Base-by-base conservation (phyloP, 2,888 invertebrate species). In the Heliothis peltigera region DNA sequence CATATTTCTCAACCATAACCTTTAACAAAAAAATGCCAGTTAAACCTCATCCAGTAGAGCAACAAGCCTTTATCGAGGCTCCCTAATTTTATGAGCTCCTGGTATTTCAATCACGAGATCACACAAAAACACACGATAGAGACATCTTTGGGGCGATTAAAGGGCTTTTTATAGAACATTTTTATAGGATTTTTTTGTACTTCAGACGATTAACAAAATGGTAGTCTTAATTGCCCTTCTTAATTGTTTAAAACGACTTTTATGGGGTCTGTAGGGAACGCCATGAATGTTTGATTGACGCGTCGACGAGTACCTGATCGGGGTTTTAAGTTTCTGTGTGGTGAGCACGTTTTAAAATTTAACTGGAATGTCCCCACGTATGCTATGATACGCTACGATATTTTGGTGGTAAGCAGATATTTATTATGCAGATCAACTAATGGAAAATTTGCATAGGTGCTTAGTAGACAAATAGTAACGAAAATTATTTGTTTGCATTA, bases 191-290 rank as follows among this genome's bases (percentile, higher is more conserved):
- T 89, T 90, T n/a, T 91, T 90, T 86, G 81, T 78, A 70, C 69
- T 4, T 54, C 8, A 72, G 75, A 67, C 90, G 86, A 91, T 91
- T 89, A 89, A 89, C 85, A 83, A 84, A 88, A 89, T 86, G 86
- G 87, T 73, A 77, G 73, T 79, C 89, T 91, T 92, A 92, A 91
- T 92, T 89, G 89, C 84, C 77, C 64, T 64, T 79, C 85, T 89
- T 89, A 89, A 91, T 90, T 89, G 89, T 89, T 86, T 86, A 77
- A 84, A 80, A 84, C 75, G 73, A 77, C 75, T 83, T 88, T 87
- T 85, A 82, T 83, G 64, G 66, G 56, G 46, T 66, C 68, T 74
- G 55, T 68, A 57, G 35, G 67, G 81, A 73, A 77, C 80, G 69
- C 51, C 56, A 47, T 63, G 70, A 62, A 58, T 69, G 53, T 70